These are phyloP conservation scores for Halyomorpha halys DNA, from an alignment of 1,140 invertebrate species.

Conservation along the genomic window DNA sequence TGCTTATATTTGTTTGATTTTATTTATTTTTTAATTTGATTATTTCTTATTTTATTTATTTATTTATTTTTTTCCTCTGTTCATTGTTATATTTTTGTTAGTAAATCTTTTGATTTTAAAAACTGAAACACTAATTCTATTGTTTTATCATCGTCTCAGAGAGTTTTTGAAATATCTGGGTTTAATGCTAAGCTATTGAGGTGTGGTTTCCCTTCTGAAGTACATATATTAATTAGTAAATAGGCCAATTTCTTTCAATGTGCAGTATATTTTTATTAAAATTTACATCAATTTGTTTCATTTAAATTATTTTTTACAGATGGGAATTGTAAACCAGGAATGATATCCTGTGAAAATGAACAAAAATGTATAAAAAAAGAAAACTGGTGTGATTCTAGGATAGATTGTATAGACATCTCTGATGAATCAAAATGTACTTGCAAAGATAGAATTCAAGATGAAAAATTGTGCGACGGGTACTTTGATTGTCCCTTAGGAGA, in stretches of 20 bases:
- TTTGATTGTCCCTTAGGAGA: conserved; percentile 57
- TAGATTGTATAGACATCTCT: conserved; percentile 68
- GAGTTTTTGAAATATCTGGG: too few species aligned
- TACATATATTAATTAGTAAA: neutral
- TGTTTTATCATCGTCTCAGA: too few species aligned
- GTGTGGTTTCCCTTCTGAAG: too few species aligned
- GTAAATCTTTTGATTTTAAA: too few species aligned
- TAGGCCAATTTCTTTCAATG: neutral
- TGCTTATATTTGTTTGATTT: too few species aligned
- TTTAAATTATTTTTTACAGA: conserved; percentile 23
- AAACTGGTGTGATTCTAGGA: conserved; percentile 59
- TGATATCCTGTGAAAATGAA: conserved; percentile 39
- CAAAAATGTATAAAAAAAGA: conserved; percentile 47
- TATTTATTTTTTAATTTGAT: too few species aligned
- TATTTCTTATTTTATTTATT: too few species aligned
- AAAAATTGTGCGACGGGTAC: conserved; percentile 67
- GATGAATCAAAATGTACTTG: conserved; percentile 70
- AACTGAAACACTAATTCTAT: too few species aligned
- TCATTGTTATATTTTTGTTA: too few species aligned
- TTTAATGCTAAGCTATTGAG: too few species aligned
- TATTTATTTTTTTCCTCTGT: too few species aligned
- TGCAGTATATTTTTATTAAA: neutral
- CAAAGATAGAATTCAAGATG: conserved; percentile 47
- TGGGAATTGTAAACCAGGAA: conserved; percentile 33
- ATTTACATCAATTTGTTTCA: neutral